Evolutionary conservation across 53 echinoderm and acorn worm genomes (phyloP).

Genomic region (Crossaster papposus): DNA sequence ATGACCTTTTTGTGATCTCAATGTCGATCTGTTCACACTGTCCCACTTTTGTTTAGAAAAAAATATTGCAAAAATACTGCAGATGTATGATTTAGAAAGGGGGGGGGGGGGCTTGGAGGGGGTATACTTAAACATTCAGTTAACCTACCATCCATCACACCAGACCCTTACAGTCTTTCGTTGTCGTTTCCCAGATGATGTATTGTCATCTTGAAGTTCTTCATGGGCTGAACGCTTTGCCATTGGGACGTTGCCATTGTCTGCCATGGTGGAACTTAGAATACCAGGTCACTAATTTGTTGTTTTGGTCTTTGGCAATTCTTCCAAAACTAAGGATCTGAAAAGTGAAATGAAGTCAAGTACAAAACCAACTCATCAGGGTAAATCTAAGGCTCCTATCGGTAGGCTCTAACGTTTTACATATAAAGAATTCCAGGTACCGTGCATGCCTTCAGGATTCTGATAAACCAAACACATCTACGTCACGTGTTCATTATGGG

Average conservation of each 20-base stretch:
- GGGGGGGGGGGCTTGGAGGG: too few relatives aligned
- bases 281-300: not conserved
- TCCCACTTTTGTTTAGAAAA: not conserved
- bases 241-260: constrained; percentile 16
- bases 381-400: too few relatives aligned
- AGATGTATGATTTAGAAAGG: too few relatives aligned
- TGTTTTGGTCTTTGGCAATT: not conserved
- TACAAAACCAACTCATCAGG: too few relatives aligned
- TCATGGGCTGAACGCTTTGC: constrained; percentile 8
- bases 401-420: too few relatives aligned
- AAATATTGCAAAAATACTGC: too few relatives aligned
- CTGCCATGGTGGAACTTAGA: constrained; percentile 20
- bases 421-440: too few relatives aligned
- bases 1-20: not conserved
- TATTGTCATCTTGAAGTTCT: not conserved
- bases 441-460: too few relatives aligned
- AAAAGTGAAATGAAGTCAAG: too few relatives aligned
- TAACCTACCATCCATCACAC: constrained; percentile 88
- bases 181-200: constrained; percentile 40
- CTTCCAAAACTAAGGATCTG: not conserved
- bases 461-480: too few relatives aligned
- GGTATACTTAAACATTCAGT: not conserved
- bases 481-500: too few relatives aligned
- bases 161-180: constrained; percentile 74
- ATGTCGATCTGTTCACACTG: not conserved